These are phyloP conservation scores for Ernsta delagoae DNA, from an alignment of 2,888 invertebrate species.

Conservation along the genomic window DNA sequence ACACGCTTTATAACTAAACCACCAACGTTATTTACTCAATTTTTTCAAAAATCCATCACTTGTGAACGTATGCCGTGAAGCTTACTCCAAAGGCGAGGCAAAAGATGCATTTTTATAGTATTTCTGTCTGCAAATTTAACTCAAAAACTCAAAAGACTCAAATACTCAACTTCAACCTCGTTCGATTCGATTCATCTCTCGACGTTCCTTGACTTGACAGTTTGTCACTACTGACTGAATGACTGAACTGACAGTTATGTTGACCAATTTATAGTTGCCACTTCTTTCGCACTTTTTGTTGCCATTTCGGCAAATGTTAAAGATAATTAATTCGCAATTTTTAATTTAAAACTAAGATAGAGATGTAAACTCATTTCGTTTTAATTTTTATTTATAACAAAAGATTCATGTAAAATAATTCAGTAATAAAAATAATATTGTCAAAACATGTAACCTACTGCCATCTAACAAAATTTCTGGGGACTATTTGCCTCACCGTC, in stretches of 20 bases:
- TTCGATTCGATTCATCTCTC: no score
- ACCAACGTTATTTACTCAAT: constrained; percentile 43
- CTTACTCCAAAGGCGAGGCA: constrained; percentile 7
- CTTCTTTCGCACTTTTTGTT: no score
- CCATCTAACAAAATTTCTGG: constrained; percentile 48
- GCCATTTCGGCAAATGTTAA: no score
- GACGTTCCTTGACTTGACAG: background rate
- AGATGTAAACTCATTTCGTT: constrained; percentile 41
- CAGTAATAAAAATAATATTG: constrained; percentile 39
- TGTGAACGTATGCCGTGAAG: constrained; percentile 1
- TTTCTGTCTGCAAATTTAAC: no score
- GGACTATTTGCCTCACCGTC: constrained; percentile 56
- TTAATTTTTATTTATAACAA: no score
- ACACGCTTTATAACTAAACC: constrained; percentile 36
- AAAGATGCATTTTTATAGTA: constrained; percentile 15
- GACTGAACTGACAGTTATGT: no score
- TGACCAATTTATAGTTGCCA: no score
- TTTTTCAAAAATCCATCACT: constrained; percentile 52
- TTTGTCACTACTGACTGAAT: background rate
- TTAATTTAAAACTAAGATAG: background rate
- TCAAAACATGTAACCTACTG: constrained; percentile 38
- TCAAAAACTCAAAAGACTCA: no score
- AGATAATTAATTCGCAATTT: background rate
- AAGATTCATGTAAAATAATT: constrained; percentile 33
- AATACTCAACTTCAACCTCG: no score